Conservation (phyloP, 2,888 invertebrate species). For the Cybosia mesomella region DNA sequence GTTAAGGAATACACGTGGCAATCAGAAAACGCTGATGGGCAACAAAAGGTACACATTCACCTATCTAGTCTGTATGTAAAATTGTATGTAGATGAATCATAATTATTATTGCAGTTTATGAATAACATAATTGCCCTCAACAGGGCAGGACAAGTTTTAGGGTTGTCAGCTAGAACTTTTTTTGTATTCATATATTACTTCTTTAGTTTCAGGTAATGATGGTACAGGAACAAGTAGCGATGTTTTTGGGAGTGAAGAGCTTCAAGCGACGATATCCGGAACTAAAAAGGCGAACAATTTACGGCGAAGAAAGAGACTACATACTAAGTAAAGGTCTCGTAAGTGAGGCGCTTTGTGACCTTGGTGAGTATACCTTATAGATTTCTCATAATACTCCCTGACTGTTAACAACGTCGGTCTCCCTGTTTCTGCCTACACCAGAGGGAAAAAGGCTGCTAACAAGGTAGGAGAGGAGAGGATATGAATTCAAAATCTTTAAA, state of each 20-base stretch:
- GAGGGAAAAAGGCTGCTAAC: background rate
- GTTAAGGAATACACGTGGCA: conserved; percentile 98
- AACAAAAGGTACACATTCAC: conserved; percentile 67
- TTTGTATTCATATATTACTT: background rate
- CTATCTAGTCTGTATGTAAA: background rate
- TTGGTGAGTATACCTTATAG: conserved; percentile 88
- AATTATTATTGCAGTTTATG: background rate
- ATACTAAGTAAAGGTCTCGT: conserved; percentile 94
- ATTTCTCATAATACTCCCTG: background rate
- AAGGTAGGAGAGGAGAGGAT: no score
- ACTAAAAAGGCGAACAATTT: conserved; percentile 91
- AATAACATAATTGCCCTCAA: no score
- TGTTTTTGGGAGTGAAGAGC: conserved; percentile 97
- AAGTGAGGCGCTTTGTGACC: conserved; percentile 96
- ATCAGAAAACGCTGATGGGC: conserved; percentile 71
- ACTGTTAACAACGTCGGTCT: background rate
- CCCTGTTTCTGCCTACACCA: background rate
- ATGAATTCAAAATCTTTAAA: no score
- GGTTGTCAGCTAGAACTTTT: background rate
- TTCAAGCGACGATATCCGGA: conserved; percentile 99
- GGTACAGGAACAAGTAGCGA: conserved; percentile 98
- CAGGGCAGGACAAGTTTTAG: background rate
- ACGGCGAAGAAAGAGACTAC: conserved; percentile 95
- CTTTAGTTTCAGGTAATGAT: conserved; percentile 92
- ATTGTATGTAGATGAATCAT: background rate